Percentiles rank a stretch among this genome's conserved stretches.
Conservation (phyloP, 2,797 vertebrate species). For the Sparidentex hasta region DNA sequence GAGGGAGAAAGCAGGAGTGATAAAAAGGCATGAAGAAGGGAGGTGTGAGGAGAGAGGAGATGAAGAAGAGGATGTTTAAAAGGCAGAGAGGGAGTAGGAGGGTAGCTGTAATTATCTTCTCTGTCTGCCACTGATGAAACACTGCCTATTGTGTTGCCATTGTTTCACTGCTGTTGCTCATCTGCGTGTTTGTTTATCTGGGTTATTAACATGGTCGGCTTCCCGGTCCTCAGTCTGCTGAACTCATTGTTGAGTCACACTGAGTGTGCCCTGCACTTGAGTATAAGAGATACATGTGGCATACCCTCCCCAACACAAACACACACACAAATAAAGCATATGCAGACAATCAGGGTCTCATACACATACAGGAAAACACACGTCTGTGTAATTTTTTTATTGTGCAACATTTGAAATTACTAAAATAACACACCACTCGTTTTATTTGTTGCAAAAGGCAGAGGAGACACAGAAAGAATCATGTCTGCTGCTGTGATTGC, state of each 20-base stretch:
- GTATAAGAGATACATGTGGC: slow-evolving; percentile 45
- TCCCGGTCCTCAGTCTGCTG: slow-evolving; percentile 58
- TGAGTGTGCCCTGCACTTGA: slow-evolving; percentile 40
- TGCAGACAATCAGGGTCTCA: slow-evolving; percentile 6
- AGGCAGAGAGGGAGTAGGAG: slow-evolving; percentile 70
- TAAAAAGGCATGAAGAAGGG: slow-evolving; percentile 28
- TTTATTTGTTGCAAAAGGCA: slow-evolving; percentile 42
- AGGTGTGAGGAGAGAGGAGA: slow-evolving; percentile 47
- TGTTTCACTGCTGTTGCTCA: slow-evolving; percentile 68
- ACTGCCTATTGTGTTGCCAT: slow-evolving; percentile 68
- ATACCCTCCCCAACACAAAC: slow-evolving; percentile 11
- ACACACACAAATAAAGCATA: slow-evolving; percentile 15
- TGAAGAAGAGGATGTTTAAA: slow-evolving; percentile 67
- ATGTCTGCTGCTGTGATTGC: slow-evolving; percentile 37
- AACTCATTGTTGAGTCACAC: slow-evolving; percentile 69
- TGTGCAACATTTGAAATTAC: slow-evolving; percentile 35
- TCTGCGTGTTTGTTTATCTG: slow-evolving; percentile 77
- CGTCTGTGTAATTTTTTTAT: slow-evolving; percentile 15
- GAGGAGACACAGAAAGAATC: slow-evolving; percentile 22
- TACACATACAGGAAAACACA: slow-evolving; percentile 10
- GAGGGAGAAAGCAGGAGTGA: slow-evolving; percentile 15
- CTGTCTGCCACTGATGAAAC: slow-evolving; percentile 77
- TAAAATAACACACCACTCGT: slow-evolving; percentile 32
- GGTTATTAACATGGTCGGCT: slow-evolving; percentile 73
- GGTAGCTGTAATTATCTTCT: slow-evolving; percentile 76